These are phyloP conservation scores for Hermodice carunculata DNA, from an alignment of 2,888 invertebrate species.

Conservation along the genomic window DNA sequence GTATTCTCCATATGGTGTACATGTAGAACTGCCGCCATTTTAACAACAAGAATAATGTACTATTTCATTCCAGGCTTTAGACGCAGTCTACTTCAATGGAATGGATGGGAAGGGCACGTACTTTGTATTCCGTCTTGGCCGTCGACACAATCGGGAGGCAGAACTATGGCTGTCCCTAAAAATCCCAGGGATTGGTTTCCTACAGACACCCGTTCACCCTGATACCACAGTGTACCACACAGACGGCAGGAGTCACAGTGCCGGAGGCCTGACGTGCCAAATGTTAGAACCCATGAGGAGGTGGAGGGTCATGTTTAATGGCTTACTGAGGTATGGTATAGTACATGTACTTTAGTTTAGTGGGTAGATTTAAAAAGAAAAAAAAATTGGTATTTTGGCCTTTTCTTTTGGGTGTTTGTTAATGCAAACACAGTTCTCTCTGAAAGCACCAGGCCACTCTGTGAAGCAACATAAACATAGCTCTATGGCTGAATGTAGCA, in stretches of 20 bases:
- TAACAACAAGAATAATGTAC: too few relatives aligned
- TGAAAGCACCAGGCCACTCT: too few relatives aligned
- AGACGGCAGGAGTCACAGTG: conserved; percentile 48
- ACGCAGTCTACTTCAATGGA: conserved; percentile 33
- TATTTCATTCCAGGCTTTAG: conserved; percentile 34
- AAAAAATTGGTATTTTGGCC: background rate
- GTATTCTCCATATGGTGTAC: too few relatives aligned
- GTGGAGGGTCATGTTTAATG: conserved; percentile 80
- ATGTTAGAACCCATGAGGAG: conserved; percentile 75
- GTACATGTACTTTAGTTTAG: background rate
- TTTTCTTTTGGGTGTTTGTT: background rate
- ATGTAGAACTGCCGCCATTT: too few relatives aligned
- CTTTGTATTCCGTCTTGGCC: conserved; percentile 28
- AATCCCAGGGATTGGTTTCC: conserved; percentile 67
- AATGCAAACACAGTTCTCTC: too few relatives aligned
- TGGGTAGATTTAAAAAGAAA: background rate
- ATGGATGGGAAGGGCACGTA: conserved; percentile 19
- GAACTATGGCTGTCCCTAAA: conserved; percentile 74
- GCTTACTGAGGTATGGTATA: conserved; percentile 73
- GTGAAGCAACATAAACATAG: too few relatives aligned
- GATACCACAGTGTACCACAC: conserved; percentile 71
- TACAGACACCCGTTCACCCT: conserved; percentile 74
- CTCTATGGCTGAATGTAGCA: too few relatives aligned
- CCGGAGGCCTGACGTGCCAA: conserved; percentile 74
- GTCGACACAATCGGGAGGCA: conserved; percentile 72